phyloP scores from a whole-genome alignment of 2,888 invertebrate species.

The Lepidocyrtoides sp. region DNA sequence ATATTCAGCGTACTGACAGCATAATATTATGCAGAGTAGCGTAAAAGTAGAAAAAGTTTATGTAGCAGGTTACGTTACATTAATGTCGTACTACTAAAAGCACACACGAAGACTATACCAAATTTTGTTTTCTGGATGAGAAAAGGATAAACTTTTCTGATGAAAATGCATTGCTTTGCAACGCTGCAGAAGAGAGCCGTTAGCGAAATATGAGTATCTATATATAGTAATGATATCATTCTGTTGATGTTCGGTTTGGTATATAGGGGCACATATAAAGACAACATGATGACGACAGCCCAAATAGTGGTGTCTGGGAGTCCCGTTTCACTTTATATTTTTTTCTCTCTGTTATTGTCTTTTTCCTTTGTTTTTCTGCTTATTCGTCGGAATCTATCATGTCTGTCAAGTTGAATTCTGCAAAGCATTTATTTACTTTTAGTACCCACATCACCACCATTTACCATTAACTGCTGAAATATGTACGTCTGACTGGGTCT shows the following conservation, averaged over 20 bases:
- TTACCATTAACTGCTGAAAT: conserved; percentile 38
- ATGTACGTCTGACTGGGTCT: background rate
- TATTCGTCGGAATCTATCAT: conserved; percentile 39
- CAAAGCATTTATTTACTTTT: conserved; percentile 54
- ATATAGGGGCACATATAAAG: background rate
- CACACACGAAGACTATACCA: background rate
- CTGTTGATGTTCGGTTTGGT: conserved; percentile 24
- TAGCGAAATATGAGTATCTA: background rate
- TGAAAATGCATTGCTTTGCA: conserved; percentile 49
- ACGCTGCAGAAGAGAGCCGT: background rate
- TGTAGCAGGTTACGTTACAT: too few species aligned
- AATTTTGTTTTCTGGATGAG: background rate
- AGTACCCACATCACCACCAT: conserved; percentile 31
- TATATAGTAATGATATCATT: background rate
- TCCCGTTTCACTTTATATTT: background rate
- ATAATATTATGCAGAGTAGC: background rate
- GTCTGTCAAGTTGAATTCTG: conserved; percentile 50
- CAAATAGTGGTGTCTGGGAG: background rate
- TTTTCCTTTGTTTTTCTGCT: conserved; percentile 7
- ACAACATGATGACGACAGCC: background rate
- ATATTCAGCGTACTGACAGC: conserved; percentile 2
- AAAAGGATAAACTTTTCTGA: conserved; percentile 29
- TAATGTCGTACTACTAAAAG: background rate
- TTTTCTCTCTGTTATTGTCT: background rate
- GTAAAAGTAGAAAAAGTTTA: background rate